Evolutionary conservation across 2,113 vertebrate species (phyloP).

Genomic region (Tamias sibiricus): DNA sequence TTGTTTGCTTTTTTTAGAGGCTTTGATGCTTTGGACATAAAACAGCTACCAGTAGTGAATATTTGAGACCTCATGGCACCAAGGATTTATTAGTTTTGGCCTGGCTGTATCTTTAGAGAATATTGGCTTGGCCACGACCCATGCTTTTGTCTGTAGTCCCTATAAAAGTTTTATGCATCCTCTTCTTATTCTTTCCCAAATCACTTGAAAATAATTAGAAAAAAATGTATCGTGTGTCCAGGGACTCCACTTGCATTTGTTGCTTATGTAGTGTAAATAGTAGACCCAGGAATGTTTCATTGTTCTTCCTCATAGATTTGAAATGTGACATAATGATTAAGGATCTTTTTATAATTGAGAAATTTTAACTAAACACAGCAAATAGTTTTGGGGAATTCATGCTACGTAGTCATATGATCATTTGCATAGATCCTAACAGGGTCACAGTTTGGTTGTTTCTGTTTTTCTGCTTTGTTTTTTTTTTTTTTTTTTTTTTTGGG

Average conservation of each 20-base stretch:
- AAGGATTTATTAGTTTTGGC: background rate
- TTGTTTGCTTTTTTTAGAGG: background rate
- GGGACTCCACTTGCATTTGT: background rate
- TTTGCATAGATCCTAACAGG: background rate
- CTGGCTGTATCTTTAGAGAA: background rate
- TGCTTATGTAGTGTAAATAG: too few species aligned
- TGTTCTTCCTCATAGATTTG: background rate
- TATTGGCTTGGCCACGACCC: background rate
- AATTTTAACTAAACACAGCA: background rate
- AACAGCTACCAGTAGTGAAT: background rate
- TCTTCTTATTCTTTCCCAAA: constrained; percentile 31
- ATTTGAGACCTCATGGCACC: background rate
- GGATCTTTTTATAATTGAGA: too few species aligned
- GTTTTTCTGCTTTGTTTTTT: constrained; percentile 8
- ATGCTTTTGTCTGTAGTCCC: background rate
- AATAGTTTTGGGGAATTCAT: background rate
- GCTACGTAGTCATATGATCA: background rate
- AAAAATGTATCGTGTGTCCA: background rate
- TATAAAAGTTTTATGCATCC: background rate
- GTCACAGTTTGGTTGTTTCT: background rate
- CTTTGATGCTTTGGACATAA: constrained; percentile 29
- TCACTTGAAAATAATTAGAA: constrained; percentile 29
- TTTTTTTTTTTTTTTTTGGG: too few species aligned
- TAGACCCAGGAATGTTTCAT: background rate
- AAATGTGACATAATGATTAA: background rate